Evolutionary conservation across 2,888 invertebrate species (phyloP).

Genomic region (Eupithecia abbreviata): DNA sequence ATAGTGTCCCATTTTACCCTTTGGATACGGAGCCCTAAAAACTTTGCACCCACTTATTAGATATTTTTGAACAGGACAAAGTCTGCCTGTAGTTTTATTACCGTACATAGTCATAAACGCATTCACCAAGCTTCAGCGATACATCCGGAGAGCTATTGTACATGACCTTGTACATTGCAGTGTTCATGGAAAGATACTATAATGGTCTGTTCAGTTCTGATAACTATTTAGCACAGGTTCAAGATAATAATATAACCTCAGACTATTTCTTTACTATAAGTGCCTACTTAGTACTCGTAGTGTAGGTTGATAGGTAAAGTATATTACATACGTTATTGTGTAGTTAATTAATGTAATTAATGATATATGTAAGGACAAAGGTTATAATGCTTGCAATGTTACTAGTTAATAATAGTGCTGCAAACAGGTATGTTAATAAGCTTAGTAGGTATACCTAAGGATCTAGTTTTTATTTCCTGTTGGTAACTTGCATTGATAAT

Average conservation of each 20-base stretch:
- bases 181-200: neutral
- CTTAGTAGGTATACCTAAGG: too few relatives aligned
- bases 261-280: neutral
- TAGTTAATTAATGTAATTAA: neutral
- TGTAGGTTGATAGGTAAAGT: neutral
- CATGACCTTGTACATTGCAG: too few relatives aligned
- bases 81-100: neutral
- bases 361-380: neutral
- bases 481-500: too few relatives aligned
- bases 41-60: neutral
- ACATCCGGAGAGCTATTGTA: too few relatives aligned
- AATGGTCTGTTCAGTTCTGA: neutral
- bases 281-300: neutral
- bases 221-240: neutral
- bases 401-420: neutral
- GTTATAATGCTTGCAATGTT: neutral
- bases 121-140: too few relatives aligned
- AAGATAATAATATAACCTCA: neutral
- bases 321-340: neutral
- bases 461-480: too few relatives aligned
- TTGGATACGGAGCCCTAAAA: neutral
- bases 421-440: neutral
- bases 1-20: neutral
- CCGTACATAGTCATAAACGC: neutral
- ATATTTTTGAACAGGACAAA: neutral